Conservation (phyloP, 2,797 vertebrate genomes). For the Lacerta viridis region DNA sequence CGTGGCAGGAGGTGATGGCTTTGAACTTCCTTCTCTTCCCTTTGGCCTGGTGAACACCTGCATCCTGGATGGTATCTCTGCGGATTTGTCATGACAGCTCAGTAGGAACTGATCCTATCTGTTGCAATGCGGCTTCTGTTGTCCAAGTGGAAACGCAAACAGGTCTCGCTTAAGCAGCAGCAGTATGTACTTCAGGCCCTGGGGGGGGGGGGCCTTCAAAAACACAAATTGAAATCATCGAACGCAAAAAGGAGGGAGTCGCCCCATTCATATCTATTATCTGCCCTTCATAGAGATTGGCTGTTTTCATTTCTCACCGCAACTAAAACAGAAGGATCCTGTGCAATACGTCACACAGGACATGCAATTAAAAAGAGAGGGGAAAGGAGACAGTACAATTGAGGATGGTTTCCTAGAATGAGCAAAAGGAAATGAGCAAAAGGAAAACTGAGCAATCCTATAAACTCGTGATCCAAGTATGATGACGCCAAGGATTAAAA, state of each 20-base stretch:
- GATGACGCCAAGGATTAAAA: constrained; percentile 68
- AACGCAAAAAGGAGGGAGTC: constrained; percentile 51
- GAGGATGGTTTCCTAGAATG: constrained; percentile 44
- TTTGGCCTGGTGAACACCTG: constrained; percentile 82
- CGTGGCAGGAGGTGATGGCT: constrained; percentile 80
- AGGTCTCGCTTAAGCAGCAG: constrained; percentile 63
- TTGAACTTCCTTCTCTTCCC: constrained; percentile 78
- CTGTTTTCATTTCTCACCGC: constrained; percentile 52
- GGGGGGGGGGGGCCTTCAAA: constrained; percentile 47
- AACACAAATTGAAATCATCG: constrained; percentile 27
- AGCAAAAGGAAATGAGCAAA: constrained; percentile 52
- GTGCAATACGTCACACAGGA: constrained; percentile 46
- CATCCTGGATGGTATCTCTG: constrained; percentile 82
- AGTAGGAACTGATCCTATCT: constrained; percentile 78
- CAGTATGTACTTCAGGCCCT: constrained; percentile 35
- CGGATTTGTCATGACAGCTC: constrained; percentile 79
- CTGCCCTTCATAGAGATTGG: not conserved
- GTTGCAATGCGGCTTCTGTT: constrained; percentile 73
- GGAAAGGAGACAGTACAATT: constrained; percentile 51
- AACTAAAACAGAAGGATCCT: constrained; percentile 16
- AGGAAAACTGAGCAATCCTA: constrained; percentile 51
- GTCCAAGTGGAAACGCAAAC: constrained; percentile 73
- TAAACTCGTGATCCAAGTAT: constrained; percentile 53
- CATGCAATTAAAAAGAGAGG: constrained; percentile 55
- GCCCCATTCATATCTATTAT: constrained; percentile 36